phyloP scores from a whole-genome alignment of 2,797 vertebrate genomes.

The Syndactyla subalaris region DNA sequence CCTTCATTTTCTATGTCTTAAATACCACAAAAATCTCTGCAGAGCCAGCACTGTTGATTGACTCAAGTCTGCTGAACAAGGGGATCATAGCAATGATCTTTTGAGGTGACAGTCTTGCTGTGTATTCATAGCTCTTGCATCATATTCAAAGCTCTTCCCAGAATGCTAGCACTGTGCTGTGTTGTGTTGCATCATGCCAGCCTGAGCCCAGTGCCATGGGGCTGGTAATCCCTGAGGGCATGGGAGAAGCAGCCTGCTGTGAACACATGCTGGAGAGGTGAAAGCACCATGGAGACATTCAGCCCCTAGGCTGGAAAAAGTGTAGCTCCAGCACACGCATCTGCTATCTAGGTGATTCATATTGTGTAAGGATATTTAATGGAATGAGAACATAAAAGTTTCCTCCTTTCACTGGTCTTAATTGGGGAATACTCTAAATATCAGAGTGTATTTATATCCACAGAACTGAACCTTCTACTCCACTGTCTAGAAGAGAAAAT shows the following conservation, averaged over 20 bases:
- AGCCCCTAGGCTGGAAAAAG: background rate
- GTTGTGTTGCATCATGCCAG: background rate
- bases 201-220: background rate
- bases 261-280: accelerated
- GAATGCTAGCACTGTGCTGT: background rate
- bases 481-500: background rate
- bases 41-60: background rate
- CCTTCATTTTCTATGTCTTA: background rate
- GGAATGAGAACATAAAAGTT: background rate
- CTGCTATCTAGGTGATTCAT: background rate
- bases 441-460: background rate
- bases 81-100: background rate
- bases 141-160: background rate
- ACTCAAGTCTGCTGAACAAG: background rate
- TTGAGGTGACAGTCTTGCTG: background rate
- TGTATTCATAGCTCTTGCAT: background rate
- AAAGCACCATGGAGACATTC: background rate
- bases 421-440: background rate
- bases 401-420: background rate
- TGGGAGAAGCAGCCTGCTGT: background rate
- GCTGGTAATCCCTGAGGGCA: accelerated
- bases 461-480: background rate
- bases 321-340: background rate
- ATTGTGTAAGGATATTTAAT: background rate
- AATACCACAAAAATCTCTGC: background rate